These are phyloP conservation scores for Agrochola lychnidis DNA, from an alignment of 2,888 invertebrate genomes.

Conservation along the genomic window DNA sequence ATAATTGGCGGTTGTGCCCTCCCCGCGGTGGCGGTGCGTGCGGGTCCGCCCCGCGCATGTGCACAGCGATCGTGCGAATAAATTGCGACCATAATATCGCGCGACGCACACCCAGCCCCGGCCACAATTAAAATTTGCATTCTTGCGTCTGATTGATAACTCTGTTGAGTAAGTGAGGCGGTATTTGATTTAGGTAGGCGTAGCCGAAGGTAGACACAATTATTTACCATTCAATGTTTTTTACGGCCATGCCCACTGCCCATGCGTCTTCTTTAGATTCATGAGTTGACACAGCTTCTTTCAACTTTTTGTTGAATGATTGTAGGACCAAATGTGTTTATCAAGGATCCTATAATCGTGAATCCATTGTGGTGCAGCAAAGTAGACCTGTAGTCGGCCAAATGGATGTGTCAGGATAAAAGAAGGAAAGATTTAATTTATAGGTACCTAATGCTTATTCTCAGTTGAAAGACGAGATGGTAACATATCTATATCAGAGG, in stretches of 20 bases:
- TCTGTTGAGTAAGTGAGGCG: slow-evolving; percentile 83
- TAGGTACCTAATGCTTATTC: not conserved
- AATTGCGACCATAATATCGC: slow-evolving; percentile 84
- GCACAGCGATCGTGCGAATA: slow-evolving; percentile 77
- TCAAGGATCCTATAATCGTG: not conserved
- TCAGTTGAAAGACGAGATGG: not conserved
- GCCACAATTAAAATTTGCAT: slow-evolving; percentile 89
- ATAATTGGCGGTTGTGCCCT: slow-evolving; percentile 87
- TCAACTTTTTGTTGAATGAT: not conserved
- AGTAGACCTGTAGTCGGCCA: not conserved
- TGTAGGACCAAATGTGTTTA: not conserved
- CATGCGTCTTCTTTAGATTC: slow-evolving; percentile 28
- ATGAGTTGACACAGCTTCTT: slow-evolving; percentile 18
- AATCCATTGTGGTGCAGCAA: not conserved
- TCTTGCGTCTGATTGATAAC: slow-evolving; percentile 88
- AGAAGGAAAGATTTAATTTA: not conserved
- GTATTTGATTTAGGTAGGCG: slow-evolving; percentile 78
- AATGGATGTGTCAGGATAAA: not conserved
- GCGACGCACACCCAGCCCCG: slow-evolving; percentile 79
- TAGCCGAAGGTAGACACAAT: slow-evolving; percentile 52
- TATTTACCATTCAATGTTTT: slow-evolving; percentile 57
- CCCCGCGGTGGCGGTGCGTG: slow-evolving; percentile 76
- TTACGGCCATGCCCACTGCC: slow-evolving; percentile 30
- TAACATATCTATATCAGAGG: not conserved
- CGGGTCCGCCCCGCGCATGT: slow-evolving; percentile 77